Conservation (phyloP, 2,888 invertebrate genomes). For the Tyria jacobaeae region DNA sequence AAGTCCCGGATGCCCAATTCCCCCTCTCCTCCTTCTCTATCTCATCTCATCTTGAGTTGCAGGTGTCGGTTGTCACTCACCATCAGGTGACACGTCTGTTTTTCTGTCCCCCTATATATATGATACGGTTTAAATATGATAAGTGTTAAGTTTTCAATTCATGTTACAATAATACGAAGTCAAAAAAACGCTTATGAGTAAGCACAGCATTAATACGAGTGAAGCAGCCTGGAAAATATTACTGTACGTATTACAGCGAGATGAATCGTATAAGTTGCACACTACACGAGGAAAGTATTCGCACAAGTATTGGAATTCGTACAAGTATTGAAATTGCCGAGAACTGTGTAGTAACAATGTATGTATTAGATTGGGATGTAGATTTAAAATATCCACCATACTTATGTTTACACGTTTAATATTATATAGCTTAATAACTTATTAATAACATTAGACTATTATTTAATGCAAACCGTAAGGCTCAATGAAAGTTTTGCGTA, state of each 20-base stretch:
- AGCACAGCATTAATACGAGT: not conserved
- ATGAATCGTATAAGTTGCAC: conserved; percentile 16
- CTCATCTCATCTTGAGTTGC: too few species aligned
- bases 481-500: too few species aligned
- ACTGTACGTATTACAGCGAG: conserved; percentile 7
- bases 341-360: conserved; percentile 3
- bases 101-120: too few species aligned
- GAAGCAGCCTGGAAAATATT: not conserved
- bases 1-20: too few species aligned
- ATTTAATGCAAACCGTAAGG: too few species aligned
- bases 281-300: conserved; percentile 2
- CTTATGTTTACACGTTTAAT: not conserved
- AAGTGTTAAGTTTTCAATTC: not conserved
- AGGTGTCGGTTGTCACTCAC: too few species aligned
- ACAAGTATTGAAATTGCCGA: conserved; percentile 9
- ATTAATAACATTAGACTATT: too few species aligned
- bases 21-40: too few species aligned
- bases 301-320: conserved; percentile 7
- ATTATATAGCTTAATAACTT: too few species aligned
- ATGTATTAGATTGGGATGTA: too few species aligned
- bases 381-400: conserved; percentile 7
- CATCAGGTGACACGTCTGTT: too few species aligned
- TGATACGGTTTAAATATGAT: not conserved
- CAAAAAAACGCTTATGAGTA: not conserved
- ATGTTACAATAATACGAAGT: not conserved